phyloP scores from a whole-genome alignment of 2,888 invertebrate genomes.

The Agriopis aurantiaria region DNA sequence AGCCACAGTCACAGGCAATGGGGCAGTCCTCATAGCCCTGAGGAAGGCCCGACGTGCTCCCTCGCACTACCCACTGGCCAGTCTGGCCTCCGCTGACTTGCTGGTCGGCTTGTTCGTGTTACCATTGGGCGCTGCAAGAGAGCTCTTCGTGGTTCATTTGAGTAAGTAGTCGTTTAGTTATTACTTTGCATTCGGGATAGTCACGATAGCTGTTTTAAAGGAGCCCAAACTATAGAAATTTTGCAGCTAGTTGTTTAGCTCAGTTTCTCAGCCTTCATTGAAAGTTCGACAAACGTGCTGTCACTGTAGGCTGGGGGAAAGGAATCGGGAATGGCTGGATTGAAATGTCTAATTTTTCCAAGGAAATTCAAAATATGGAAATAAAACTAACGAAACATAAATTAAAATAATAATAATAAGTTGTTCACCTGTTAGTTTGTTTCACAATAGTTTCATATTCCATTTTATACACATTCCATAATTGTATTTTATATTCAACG shows the following conservation, averaged over 20 bases:
- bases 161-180: slow-evolving; percentile 58
- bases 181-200: neutral
- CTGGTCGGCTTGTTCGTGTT: slow-evolving; percentile 86
- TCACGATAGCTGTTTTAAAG: neutral
- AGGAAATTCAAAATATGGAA: too few relatives aligned
- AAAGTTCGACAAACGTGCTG: too few relatives aligned
- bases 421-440: too few relatives aligned
- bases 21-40: slow-evolving; percentile 67
- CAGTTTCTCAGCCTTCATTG: too few relatives aligned
- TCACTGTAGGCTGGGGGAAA: too few relatives aligned
- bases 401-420: too few relatives aligned
- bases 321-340: too few relatives aligned
- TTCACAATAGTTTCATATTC: too few relatives aligned
- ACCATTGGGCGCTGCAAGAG: slow-evolving; percentile 85
- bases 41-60: slow-evolving; percentile 73
- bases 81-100: slow-evolving; percentile 89
- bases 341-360: too few relatives aligned
- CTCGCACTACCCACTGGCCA: slow-evolving; percentile 89
- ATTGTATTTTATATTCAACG: too few relatives aligned
- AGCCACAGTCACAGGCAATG: slow-evolving; percentile 67
- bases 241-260: neutral
- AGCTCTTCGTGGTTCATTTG: slow-evolving; percentile 82
- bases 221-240: neutral
- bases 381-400: too few relatives aligned
- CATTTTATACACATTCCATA: too few relatives aligned